Evolutionary conservation across 2,797 vertebrate species (phyloP).

Genomic region (Benthosema pterotum): DNA sequence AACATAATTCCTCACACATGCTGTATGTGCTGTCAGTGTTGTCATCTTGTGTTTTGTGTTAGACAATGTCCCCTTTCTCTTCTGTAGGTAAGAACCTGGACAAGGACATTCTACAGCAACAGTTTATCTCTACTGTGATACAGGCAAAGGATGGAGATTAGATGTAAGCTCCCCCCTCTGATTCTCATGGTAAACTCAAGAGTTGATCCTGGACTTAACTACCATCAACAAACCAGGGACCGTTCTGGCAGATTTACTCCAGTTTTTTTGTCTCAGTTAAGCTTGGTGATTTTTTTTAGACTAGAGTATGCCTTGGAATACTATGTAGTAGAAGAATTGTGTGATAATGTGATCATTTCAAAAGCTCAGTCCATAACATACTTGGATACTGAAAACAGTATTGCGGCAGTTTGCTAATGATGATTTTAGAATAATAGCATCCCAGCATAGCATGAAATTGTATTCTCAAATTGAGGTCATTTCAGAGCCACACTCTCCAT

Average conservation of each 20-base stretch:
- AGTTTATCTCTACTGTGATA: constrained; percentile 81
- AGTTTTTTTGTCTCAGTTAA: constrained; percentile 5
- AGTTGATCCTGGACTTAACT: constrained; percentile 5
- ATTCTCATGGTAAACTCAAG: constrained; percentile 12
- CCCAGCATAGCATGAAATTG: background rate
- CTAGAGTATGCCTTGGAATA: background rate
- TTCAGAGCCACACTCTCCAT: too few relatives aligned
- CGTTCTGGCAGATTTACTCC: constrained; percentile 12
- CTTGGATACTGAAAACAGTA: too few relatives aligned
- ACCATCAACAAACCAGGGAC: constrained; percentile 3
- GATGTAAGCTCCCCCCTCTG: background rate
- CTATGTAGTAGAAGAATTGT: constrained; percentile 11
- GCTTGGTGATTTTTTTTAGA: background rate
- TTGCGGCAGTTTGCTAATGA: constrained; percentile 1
- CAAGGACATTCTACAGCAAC: constrained; percentile 84
- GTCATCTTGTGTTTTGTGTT: background rate
- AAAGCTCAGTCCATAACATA: constrained; percentile 1
- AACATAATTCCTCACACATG: too few relatives aligned
- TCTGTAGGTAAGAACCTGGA: constrained; percentile 91
- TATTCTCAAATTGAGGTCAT: background rate
- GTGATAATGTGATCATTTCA: constrained; percentile 14
- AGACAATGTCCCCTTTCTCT: constrained; percentile 31
- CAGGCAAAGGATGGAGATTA: constrained; percentile 32
- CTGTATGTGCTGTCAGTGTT: too few relatives aligned
- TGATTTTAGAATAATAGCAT: background rate